Conservation (phyloP, 2,888 invertebrate genomes). For the Ophraella communa region DNA sequence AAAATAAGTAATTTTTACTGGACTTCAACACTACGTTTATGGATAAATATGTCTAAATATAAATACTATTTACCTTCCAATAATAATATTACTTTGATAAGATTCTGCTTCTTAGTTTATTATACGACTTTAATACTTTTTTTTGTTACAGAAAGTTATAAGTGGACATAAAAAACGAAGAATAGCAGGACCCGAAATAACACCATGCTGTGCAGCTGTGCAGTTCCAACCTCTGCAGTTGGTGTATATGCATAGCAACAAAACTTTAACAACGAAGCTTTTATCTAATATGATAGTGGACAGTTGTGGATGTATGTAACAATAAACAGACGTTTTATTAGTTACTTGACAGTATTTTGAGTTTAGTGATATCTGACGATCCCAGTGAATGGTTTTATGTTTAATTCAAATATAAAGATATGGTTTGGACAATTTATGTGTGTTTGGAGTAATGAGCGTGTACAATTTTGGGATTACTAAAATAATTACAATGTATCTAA, state of each 20-base stretch:
- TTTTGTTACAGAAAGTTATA: conserved; percentile 71
- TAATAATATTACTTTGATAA: too few relatives aligned
- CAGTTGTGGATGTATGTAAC: conserved; percentile 84
- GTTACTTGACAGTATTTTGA: conserved; percentile 38
- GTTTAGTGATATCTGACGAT: conserved; percentile 38
- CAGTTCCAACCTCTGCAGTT: conserved; percentile 81
- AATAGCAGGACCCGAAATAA: conserved; percentile 66
- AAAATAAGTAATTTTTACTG: too few relatives aligned
- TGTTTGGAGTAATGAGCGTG: neutral
- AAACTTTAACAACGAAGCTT: conserved; percentile 78
- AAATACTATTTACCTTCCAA: too few relatives aligned
- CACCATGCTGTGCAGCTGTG: conserved; percentile 87
- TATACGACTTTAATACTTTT: neutral
- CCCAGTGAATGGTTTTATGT: conserved; percentile 17
- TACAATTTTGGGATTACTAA: neutral
- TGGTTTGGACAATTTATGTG: neutral
- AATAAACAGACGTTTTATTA: conserved; percentile 3
- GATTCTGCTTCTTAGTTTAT: too few relatives aligned
- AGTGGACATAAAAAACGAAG: conserved; percentile 61
- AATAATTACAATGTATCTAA: neutral
- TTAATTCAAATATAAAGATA: neutral
- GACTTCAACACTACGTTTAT: too few relatives aligned
- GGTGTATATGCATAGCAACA: conserved; percentile 80
- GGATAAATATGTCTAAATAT: too few relatives aligned
- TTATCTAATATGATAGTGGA: conserved; percentile 92